A percentile compares a stretch with the other conserved stretches of the same genome.
phyloP scores from a whole-genome alignment of 2,888 invertebrate species.

The Octodonta nipae region DNA sequence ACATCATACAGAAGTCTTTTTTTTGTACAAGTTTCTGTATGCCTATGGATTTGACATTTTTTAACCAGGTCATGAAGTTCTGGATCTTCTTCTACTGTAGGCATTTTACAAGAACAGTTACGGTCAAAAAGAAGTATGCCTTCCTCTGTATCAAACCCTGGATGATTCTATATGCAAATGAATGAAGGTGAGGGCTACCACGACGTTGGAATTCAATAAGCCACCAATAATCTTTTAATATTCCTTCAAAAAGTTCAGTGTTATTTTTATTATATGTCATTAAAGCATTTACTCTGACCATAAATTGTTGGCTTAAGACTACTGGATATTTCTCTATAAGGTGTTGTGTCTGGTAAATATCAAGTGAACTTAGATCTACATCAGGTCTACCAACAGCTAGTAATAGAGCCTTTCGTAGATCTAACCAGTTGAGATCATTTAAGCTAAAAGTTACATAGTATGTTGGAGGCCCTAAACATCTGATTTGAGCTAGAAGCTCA shows the following conservation, averaged over 20 bases:
- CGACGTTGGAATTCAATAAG: too few relatives aligned
- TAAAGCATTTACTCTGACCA: slow-evolving; percentile 4
- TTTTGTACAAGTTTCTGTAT: slow-evolving; percentile 4
- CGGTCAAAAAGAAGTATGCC: slow-evolving; percentile 3
- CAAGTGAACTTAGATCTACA: slow-evolving; percentile 2
- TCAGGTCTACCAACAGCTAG: slow-evolving; percentile 4
- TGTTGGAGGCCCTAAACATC: slow-evolving; percentile 6
- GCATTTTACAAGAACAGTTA: slow-evolving; percentile 3
- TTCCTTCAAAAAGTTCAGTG: neutral
- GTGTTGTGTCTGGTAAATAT: slow-evolving; percentile 2
- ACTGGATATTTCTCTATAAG: too few relatives aligned
- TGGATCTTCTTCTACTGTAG: slow-evolving; percentile 2
- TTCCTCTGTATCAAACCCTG: slow-evolving; percentile 4
- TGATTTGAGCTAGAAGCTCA: slow-evolving; percentile 6
- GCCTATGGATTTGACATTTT: too few relatives aligned
- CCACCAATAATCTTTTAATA: slow-evolving; percentile 3
- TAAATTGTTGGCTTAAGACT: slow-evolving; percentile 3
- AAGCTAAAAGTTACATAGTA: slow-evolving; percentile 6
- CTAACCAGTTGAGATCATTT: slow-evolving; percentile 4
- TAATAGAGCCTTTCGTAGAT: slow-evolving; percentile 3
- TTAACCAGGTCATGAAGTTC: too few relatives aligned
- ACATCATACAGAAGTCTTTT: slow-evolving; percentile 2
- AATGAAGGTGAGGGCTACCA: slow-evolving; percentile 4
- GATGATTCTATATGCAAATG: slow-evolving; percentile 5
- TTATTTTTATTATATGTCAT: slow-evolving; percentile 2